phyloP scores from a whole-genome alignment of 2,113 vertebrate species.

The Mohoua ochrocephala region DNA sequence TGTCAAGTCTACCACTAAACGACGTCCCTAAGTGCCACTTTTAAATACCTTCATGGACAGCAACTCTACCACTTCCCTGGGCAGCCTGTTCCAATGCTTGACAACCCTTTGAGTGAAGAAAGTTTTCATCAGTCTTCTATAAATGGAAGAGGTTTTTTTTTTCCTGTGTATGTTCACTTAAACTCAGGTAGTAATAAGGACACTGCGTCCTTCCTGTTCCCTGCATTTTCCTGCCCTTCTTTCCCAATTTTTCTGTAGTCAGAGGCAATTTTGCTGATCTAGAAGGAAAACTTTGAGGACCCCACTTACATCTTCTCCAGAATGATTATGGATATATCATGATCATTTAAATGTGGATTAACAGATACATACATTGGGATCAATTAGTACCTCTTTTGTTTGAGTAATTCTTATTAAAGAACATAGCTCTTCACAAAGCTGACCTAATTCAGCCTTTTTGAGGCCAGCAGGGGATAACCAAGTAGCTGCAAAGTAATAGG shows the following conservation, averaged over 20 bases:
- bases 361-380: neutral
- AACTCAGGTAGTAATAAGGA: neutral
- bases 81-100: neutral
- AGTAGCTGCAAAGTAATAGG: neutral
- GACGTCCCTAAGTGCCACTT: neutral
- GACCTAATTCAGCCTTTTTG: neutral
- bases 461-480: neutral
- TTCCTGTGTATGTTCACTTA: neutral
- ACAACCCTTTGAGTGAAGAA: neutral
- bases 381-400: neutral
- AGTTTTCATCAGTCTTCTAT: neutral
- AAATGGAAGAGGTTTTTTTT: neutral
- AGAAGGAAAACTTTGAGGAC: neutral
- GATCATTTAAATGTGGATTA: neutral
- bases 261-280: neutral
- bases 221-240: rapidly evolving
- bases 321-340: neutral
- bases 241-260: neutral
- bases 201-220: rapidly evolving
- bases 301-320: neutral
- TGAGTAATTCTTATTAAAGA: neutral
- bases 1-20: neutral
- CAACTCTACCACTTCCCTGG: neutral
- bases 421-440: neutral
- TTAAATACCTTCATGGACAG: neutral